Evolutionary conservation across 2,797 vertebrate species (phyloP), one percentile per base, ranked within the genome.

Genomic region (Halcyon badia): DNA sequence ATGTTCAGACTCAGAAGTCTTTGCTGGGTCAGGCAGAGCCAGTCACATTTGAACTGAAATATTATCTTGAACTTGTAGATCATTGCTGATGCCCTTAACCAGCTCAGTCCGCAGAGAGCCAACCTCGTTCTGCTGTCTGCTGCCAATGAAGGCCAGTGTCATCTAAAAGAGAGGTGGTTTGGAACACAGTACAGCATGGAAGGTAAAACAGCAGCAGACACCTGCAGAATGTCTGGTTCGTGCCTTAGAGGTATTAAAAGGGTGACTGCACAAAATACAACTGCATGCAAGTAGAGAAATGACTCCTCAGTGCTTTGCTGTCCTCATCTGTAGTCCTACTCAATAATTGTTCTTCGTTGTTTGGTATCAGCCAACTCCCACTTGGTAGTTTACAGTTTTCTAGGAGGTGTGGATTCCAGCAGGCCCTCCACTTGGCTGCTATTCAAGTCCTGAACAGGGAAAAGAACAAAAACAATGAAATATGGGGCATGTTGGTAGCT

Each of bases 91-190:
- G 99, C 99, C 60, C 98, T 99, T 94, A 93, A 97, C 83, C 98
- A 98, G 88, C 97, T 99, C 87, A 98, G 97, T 76, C 99, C 99
- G 11, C 97, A 98, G 88, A 98, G 97, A 96, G 99, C 99, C 31
- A 99, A 99, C 96, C 98, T 99, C 13, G 97, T 99, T 95, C 96
- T 99, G 61, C 97, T 99, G 68, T 99, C 99, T 26, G 99, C 99
- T n/a, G 98, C 99, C 96, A 99, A 99, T 2, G 99, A 99, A 94
- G 99, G 99, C 54, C 98, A 78, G 62, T 99, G 99, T 96, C 93
- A 96, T 3, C 98, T 98, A 31, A 98, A 97, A 78, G 99, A 99
- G 97, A 99, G 98, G 88, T 99, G 99, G 99, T 99, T 99, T 89
- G 99, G 99, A 30, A 99, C 99, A 14, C 98, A 98, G 71, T 99